Conservation (phyloP, 2,888 invertebrate species). For the Phyllotreta striolata region DNA sequence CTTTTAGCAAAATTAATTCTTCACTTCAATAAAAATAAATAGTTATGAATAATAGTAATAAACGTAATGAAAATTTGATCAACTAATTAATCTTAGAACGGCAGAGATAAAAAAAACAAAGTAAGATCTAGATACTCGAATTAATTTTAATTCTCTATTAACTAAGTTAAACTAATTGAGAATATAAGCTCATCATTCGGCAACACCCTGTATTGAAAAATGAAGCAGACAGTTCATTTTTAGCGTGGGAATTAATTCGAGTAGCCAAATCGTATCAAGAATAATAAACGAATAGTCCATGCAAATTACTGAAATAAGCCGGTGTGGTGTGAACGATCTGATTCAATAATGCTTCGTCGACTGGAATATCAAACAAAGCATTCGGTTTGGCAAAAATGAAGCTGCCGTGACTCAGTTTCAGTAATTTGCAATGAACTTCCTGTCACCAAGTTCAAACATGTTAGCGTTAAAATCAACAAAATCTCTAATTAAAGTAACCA, state of each 20-base stretch:
- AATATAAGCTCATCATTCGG: too few species aligned
- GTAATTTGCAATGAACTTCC: slow-evolving; percentile 32
- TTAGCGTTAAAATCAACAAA: slow-evolving; percentile 19
- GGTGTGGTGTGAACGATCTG: slow-evolving; percentile 44
- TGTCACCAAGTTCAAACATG: slow-evolving; percentile 38
- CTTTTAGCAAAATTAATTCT: too few species aligned
- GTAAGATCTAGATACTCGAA: too few species aligned
- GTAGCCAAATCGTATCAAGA: slow-evolving; percentile 41
- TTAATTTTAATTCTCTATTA: too few species aligned
- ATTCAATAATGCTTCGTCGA: slow-evolving; percentile 35
- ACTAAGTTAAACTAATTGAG: too few species aligned
- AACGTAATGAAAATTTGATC: too few species aligned
- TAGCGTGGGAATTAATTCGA: slow-evolving; percentile 40
- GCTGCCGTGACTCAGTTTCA: slow-evolving; percentile 9
- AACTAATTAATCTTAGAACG: too few species aligned
- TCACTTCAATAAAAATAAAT: too few species aligned
- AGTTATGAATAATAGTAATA: too few species aligned
- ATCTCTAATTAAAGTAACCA: neutral
- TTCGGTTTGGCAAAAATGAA: slow-evolving; percentile 1
- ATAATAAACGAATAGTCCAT: slow-evolving; percentile 45
- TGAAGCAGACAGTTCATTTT: too few species aligned
- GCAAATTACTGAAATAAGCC: slow-evolving; percentile 36
- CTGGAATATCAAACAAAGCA: slow-evolving; percentile 39
- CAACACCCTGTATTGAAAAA: too few species aligned
- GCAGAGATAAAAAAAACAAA: too few species aligned